Evolutionary conservation across 2,797 vertebrate genomes (phyloP).

Genomic region (Zenarchopterus dispar): DNA sequence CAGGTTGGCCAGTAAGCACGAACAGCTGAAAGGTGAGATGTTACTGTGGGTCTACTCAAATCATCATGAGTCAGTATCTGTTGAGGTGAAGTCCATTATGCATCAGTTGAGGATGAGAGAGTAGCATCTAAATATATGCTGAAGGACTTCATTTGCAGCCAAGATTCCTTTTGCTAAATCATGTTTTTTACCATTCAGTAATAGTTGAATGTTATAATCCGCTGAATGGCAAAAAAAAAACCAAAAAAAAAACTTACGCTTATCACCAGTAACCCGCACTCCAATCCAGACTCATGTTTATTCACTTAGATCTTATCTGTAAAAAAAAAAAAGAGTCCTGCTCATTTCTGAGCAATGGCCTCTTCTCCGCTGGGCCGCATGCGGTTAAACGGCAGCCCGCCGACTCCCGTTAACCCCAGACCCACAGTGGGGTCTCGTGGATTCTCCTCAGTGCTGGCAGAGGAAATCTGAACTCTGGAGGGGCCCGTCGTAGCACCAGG

Average conservation of each 20-base stretch:
- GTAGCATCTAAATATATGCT: neutral
- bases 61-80: conserved; percentile 28
- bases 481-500: conserved; percentile 66
- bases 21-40: conserved; percentile 37
- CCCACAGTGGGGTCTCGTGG: conserved; percentile 78
- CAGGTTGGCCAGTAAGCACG: conserved; percentile 22
- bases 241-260: conserved; percentile 1
- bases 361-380: conserved; percentile 91
- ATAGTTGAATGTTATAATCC: conserved; percentile 21
- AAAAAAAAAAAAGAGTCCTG: conserved; percentile 34
- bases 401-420: conserved; percentile 42
- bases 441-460: conserved; percentile 72
- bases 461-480: conserved; percentile 61
- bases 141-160: conserved; percentile 29
- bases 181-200: conserved; percentile 20
- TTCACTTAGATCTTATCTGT: conserved; percentile 31
- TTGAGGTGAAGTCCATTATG: conserved; percentile 19
- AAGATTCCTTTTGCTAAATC: conserved; percentile 18
- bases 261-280: conserved; percentile 22
- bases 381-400: conserved; percentile 86
- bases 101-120: conserved; percentile 12
- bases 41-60: conserved; percentile 19
- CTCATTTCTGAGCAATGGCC: conserved; percentile 88
- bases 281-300: conserved; percentile 23
- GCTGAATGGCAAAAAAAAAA: conserved; percentile 28